phyloP scores from a whole-genome alignment of 2,888 invertebrate genomes.

The Megastigmus dorsalis region DNA sequence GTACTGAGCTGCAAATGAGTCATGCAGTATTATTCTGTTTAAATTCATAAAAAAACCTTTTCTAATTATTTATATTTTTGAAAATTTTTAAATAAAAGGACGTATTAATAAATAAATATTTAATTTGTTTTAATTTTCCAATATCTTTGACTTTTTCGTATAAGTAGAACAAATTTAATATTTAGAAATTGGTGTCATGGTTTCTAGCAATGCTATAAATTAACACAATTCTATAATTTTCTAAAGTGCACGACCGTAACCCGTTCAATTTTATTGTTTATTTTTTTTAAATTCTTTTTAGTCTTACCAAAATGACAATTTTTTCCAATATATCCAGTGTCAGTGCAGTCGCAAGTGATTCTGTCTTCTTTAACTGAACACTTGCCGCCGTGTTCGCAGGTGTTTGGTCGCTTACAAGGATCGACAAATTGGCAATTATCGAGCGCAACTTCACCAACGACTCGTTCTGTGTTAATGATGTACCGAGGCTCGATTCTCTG shows the following conservation, averaged over 20 bases:
- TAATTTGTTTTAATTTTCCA: too few relatives aligned
- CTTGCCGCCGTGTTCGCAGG: slow-evolving; percentile 93
- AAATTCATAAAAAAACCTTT: too few relatives aligned
- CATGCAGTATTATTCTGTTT: too few relatives aligned
- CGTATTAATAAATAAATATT: background rate
- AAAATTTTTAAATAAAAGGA: background rate
- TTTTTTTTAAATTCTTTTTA: too few relatives aligned
- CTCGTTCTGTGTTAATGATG: slow-evolving; percentile 87
- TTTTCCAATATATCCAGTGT: slow-evolving; percentile 93
- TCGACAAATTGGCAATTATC: slow-evolving; percentile 94
- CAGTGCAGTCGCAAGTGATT: slow-evolving; percentile 92
- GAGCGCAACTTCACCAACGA: slow-evolving; percentile 91
- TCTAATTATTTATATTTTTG: too few relatives aligned
- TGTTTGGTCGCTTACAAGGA: slow-evolving; percentile 91
- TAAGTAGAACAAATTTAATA: too few relatives aligned
- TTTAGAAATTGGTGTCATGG: too few relatives aligned
- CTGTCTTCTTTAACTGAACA: slow-evolving; percentile 92
- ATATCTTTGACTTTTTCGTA: too few relatives aligned
- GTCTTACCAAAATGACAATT: slow-evolving; percentile 92
- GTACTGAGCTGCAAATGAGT: slow-evolving; percentile 81
- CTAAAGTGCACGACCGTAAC: too few relatives aligned
- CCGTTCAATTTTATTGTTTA: too few relatives aligned
- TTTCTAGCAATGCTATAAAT: too few relatives aligned
- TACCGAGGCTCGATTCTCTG: slow-evolving; percentile 86
- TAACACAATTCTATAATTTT: too few relatives aligned